Base-by-base conservation (phyloP, 2,797 vertebrate genomes). In the Coregonus suidteri region DNA sequence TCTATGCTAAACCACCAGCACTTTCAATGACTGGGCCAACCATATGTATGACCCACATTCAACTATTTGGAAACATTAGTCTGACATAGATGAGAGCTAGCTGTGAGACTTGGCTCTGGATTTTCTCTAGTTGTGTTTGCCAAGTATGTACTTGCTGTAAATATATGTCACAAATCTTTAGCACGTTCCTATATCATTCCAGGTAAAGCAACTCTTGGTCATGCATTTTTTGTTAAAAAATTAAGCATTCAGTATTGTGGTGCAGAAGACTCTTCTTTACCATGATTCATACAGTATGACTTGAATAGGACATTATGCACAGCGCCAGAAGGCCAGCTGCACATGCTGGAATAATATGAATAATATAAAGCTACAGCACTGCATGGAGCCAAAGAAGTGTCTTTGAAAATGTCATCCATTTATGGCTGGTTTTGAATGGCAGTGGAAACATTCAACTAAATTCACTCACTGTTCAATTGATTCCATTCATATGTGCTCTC, bases 321-420 rank as follows among this genome's bases (percentile, higher is more conserved):
- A 35, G 69, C 31, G 53, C 30, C 82, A 84, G 71, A n/a, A 59
- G 18, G 47, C 83, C 83, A 84, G 84, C 83, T 88, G 84, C 67
- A 76, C 76, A 79, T 84, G 75, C 64, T 87, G 83, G 79, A 89
- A 83, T 75, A 83, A 85, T 86, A 78, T 84, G 35, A 68, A 72
- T 5, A 31, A 74, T 75, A 79, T 80, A 53, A 78, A 82, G 83
- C 81, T 79, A 53, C 7, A 35, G 34, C 79, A 75, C n/a, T 51
- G 52, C 16, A 47, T 65, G 4, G 69, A 81, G 59, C 67, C 4
- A 13, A 73, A 84, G 86, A 88, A 83, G 76, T 52, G 82, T 31
- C 83, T 88, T 82, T 37, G 54, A 80, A 53, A 84, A 87, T 51
- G 67, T 59, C 78, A 75, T 47, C 76, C 79, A 83, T 83, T 72